Base-by-base conservation (phyloP, 2,888 invertebrate species). In the Dasysyrphus tricinctus region DNA sequence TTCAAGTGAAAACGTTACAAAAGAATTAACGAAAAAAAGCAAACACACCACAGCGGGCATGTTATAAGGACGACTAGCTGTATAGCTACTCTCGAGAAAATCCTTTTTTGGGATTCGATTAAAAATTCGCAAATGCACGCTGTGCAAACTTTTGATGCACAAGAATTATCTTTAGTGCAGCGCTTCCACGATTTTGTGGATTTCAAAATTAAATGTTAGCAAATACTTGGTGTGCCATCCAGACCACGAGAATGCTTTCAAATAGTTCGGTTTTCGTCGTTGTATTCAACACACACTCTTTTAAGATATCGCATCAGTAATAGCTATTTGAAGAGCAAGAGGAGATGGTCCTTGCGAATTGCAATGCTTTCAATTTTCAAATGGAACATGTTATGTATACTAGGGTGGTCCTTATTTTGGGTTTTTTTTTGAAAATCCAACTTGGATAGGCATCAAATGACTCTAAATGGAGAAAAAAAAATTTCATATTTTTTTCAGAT, bases 131-230 rank as follows among this genome's bases (percentile, higher is more conserved):
- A 51, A 51, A 2, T 51, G 14, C 24, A 12, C 24, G 19, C 24
- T 51, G 51, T 11, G 12, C 1, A 51, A 51, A 5, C 5, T 51
- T 51, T 51, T 51, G 51, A 24, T 24, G 51, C 51, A 51, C 51
- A 51, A 51, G 24, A 24, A 24, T 51, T 51, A 51, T 51, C 12
- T 24, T 7, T 24, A 12, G 5, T 51, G 24, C 12, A 24, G 3
- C 1, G 11, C 49, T 19, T 24, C 24, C 24, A 24, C 5, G 14
- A 32, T 51, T 29, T 51, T 51, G 51, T 51, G 51, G 51, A 51
- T 51, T 51, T 51, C 6, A 51, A 51, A 51, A 51, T 51, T 51
- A 51, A 51, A 51, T 14, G 51, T 51, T 51, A 51, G 51, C 51
- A 51, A 51, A 51, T 51, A 51, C 14, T 29, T 32, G 32, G 51